Percentiles rank a stretch among this genome's conserved stretches.
Conservation (phyloP, 2,888 invertebrate species). For the Mactromeris polynyma region DNA sequence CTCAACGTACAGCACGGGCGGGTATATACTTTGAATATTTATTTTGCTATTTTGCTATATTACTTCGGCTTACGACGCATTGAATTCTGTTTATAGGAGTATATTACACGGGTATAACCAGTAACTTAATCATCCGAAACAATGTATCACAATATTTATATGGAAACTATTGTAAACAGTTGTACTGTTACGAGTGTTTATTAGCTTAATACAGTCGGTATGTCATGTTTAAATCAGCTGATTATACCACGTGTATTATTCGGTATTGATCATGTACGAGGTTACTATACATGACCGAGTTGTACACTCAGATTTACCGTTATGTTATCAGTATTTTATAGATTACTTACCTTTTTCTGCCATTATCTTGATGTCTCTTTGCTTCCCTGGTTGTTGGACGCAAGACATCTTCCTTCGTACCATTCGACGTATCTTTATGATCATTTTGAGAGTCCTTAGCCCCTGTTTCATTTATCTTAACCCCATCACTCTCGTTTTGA, state of each 20-base stretch:
- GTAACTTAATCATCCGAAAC: not conserved
- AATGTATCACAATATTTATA: not conserved
- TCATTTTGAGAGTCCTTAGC: not conserved
- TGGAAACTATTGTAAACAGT: not conserved
- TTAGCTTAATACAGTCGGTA: not conserved
- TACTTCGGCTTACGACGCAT: not conserved
- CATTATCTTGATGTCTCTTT: not conserved
- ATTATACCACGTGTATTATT: no score
- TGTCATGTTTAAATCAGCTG: no score
- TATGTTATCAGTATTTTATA: not conserved
- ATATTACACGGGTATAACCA: not conserved
- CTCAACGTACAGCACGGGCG: no score
- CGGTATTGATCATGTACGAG: no score
- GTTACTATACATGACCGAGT: no score
- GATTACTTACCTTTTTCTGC: not conserved
- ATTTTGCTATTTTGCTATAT: no score
- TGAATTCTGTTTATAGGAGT: not conserved
- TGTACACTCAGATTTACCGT: no score
- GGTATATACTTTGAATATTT: no score
- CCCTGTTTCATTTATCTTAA: not conserved
- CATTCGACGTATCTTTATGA: not conserved
- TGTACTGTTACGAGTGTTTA: not conserved
- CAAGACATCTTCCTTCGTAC: not conserved
- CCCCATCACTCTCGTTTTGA: not conserved
- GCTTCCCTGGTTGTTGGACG: not conserved